phyloP scores from a whole-genome alignment of 2,797 vertebrate species.

The Malurus splendens region DNA sequence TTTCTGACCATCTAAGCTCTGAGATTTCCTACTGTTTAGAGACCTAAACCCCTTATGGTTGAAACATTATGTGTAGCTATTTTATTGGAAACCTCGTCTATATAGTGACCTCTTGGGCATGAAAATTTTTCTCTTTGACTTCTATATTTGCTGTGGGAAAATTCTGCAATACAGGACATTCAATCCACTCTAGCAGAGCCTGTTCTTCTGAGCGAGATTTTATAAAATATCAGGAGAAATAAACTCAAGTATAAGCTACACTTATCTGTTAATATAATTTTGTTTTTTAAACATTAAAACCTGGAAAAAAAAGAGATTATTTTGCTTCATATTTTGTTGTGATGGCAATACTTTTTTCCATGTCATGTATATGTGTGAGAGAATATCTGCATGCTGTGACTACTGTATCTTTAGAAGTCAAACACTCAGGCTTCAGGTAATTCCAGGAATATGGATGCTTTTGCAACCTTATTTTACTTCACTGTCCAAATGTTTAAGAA shows the following conservation, averaged over 20 bases:
- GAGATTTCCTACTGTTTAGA: not conserved
- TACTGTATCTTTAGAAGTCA: not conserved
- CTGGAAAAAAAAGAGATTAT: accelerated
- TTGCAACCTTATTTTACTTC: not conserved
- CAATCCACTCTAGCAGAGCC: not conserved
- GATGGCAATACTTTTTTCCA: not conserved
- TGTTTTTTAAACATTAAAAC: not conserved
- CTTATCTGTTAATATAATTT: not conserved
- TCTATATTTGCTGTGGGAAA: not conserved
- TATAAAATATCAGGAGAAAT: not conserved
- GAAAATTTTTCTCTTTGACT: not conserved
- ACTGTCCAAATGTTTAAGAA: not conserved
- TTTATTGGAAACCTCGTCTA: not conserved
- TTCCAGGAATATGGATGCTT: not conserved
- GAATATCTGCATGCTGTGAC: accelerated
- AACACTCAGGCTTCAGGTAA: not conserved
- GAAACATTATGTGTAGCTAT: not conserved
- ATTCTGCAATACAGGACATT: not conserved
- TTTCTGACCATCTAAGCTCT: not conserved
- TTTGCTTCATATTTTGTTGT: not conserved
- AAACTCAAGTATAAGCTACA: not conserved
- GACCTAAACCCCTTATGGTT: not conserved
- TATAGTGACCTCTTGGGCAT: not conserved
- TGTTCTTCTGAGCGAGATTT: not conserved
- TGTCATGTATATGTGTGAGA: not conserved